Conservation (phyloP, 2,113 vertebrate genomes). For the Vanacampus margaritifer region DNA sequence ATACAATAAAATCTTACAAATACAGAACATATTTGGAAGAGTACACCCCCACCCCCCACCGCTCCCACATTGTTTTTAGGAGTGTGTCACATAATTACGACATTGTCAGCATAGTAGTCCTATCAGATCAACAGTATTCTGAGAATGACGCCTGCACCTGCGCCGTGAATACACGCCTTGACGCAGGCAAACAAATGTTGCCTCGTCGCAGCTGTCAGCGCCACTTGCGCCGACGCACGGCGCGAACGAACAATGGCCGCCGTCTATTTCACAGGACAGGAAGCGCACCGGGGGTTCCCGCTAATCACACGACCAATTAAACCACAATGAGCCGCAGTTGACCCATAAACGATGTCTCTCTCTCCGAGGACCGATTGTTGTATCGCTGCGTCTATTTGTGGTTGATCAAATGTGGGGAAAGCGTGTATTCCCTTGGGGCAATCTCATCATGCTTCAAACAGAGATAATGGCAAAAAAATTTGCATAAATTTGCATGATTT, state of each 20-base stretch:
- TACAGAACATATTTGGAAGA: too few relatives aligned
- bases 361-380: constrained; percentile 3
- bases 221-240: constrained; percentile 49
- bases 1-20: neutral
- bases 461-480: neutral
- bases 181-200: constrained; percentile 52
- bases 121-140: neutral
- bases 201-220: constrained; percentile 59
- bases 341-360: constrained; percentile 64
- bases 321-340: constrained; percentile 65
- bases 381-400: neutral
- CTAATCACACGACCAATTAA: constrained; percentile 73
- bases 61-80: too few relatives aligned
- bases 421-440: neutral
- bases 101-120: neutral
- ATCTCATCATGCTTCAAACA: neutral
- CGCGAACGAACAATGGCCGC: constrained; percentile 50
- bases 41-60: too few relatives aligned
- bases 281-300: constrained; percentile 26
- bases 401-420: neutral
- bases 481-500: neutral
- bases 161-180: constrained; percentile 55
- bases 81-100: neutral
- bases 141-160: constrained; percentile 44
- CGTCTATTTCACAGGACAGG: constrained; percentile 38